phyloP scores from a whole-genome alignment of 2,888 invertebrate species.

The Cheilosia vernalis region DNA sequence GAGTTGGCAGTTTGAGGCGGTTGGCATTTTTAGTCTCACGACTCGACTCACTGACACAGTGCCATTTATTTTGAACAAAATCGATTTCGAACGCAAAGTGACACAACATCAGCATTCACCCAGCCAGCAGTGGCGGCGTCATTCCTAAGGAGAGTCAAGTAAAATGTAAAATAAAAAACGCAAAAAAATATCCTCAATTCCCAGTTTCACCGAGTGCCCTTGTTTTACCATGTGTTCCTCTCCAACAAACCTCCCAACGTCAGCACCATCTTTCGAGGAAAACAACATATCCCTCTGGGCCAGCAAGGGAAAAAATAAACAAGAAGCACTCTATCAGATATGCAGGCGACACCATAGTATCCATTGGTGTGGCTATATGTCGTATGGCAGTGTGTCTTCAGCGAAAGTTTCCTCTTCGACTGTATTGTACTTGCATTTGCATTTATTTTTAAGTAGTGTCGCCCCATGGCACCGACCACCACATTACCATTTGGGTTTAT shows the following conservation, averaged over 20 bases:
- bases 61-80: slow-evolving; percentile 70
- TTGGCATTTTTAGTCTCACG: slow-evolving; percentile 54
- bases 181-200: slow-evolving; percentile 25
- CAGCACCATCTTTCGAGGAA: slow-evolving; percentile 5
- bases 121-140: slow-evolving; percentile 4
- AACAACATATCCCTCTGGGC: slow-evolving; percentile 22
- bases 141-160: slow-evolving; percentile 37
- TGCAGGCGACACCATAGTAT: slow-evolving; percentile 47
- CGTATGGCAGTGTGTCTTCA: slow-evolving; percentile 9
- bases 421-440: slow-evolving; percentile 26
- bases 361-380: slow-evolving; percentile 7
- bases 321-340: slow-evolving; percentile 37
- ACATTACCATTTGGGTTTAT: slow-evolving; percentile 19
- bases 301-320: not conserved
- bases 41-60: slow-evolving; percentile 72
- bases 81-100: slow-evolving; percentile 61
- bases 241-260: not conserved
- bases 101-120: slow-evolving; percentile 39
- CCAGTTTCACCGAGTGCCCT: not conserved
- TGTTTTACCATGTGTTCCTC: not conserved
- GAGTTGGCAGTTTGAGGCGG: not conserved
- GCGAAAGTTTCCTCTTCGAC: slow-evolving; percentile 1
- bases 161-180: slow-evolving; percentile 39
- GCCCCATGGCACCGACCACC: slow-evolving; percentile 4
- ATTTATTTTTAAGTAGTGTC: slow-evolving; percentile 47